phyloP scores from a whole-genome alignment of 2,888 invertebrate genomes.

The Lordiphosa fenestrarum region DNA sequence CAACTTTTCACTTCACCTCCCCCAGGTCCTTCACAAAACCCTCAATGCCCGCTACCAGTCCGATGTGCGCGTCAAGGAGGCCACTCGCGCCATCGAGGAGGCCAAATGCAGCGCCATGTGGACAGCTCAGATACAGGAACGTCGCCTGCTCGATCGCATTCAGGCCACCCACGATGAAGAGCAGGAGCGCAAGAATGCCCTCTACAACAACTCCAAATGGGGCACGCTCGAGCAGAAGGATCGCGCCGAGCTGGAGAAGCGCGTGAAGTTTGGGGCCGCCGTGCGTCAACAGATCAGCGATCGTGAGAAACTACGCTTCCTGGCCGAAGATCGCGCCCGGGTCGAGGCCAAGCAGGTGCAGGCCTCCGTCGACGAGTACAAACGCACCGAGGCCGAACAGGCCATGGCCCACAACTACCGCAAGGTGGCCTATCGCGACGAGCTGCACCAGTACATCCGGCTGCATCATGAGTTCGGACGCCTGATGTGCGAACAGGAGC shows the following conservation, averaged over 20 bases:
- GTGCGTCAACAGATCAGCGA: constrained; percentile 60
- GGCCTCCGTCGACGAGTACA: constrained; percentile 43
- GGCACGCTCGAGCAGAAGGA: constrained; percentile 46
- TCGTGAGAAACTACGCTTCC: constrained; percentile 41
- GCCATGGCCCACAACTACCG: constrained; percentile 2
- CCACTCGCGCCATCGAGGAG: constrained; percentile 83
- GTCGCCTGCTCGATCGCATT: constrained; percentile 86
- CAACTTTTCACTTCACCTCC: background rate
- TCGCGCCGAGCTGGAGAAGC: constrained; percentile 32
- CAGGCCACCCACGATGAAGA: constrained; percentile 86
- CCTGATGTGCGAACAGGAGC: constrained; percentile 59
- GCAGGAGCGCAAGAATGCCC: constrained; percentile 78
- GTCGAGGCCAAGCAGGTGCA: constrained; percentile 43
- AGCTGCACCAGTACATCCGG: constrained; percentile 41
- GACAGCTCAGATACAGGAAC: constrained; percentile 89
- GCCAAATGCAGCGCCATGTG: constrained; percentile 83
- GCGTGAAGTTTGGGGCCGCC: constrained; percentile 47
- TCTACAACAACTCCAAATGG: constrained; percentile 51
- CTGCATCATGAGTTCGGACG: constrained; percentile 46
- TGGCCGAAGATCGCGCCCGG: constrained; percentile 48
- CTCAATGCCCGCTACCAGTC: constrained; percentile 83
- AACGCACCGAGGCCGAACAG: constrained; percentile 35
- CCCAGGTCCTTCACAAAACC: constrained; percentile 82
- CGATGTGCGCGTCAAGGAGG: constrained; percentile 48
- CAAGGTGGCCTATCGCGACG: constrained; percentile 49